Evolutionary conservation across 2,113 vertebrate genomes (phyloP).

Genomic region (Rhynchopsitta pachyrhyncha): DNA sequence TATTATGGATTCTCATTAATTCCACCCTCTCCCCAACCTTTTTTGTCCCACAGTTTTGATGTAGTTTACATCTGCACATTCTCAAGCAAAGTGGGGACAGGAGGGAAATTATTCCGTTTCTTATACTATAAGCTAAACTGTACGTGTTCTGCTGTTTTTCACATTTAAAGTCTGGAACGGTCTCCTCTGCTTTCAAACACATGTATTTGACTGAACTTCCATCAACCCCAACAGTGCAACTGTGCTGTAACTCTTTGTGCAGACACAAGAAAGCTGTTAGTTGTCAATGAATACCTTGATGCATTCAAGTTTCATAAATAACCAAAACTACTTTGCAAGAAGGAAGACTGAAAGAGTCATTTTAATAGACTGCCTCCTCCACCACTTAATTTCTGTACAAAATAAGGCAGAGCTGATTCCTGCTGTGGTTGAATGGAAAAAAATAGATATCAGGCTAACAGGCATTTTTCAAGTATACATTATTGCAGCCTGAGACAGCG

Average conservation of each 20-base stretch:
- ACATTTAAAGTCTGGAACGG: conserved; percentile 60
- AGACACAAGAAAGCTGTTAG: conserved; percentile 70
- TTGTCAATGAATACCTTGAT: conserved; percentile 72
- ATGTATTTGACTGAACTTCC: conserved; percentile 68
- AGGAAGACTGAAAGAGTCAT: background rate
- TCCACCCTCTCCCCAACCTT: background rate
- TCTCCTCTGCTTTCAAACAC: conserved; percentile 46
- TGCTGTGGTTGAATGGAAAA: conserved; percentile 19
- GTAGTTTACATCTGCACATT: conserved; percentile 52
- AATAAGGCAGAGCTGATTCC: conserved; percentile 58
- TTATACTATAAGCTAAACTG: background rate
- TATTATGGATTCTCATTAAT: background rate
- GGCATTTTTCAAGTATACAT: conserved; percentile 57
- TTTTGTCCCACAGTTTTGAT: background rate
- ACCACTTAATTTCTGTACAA: conserved; percentile 33
- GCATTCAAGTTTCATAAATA: conserved; percentile 43
- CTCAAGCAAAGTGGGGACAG: conserved; percentile 1
- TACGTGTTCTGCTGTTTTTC: conserved; percentile 72
- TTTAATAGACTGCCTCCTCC: conserved; percentile 28
- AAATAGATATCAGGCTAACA: conserved; percentile 15
- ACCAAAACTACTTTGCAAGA: conserved; percentile 27
- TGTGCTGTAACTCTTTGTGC: conserved; percentile 53
- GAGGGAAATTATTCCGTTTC: conserved; percentile 22
- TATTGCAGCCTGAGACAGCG: conserved; percentile 30
- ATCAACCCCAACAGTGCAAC: conserved; percentile 40